Evolutionary conservation across 2,797 vertebrate genomes (phyloP).

Genomic region (Glyptemys insculpta): DNA sequence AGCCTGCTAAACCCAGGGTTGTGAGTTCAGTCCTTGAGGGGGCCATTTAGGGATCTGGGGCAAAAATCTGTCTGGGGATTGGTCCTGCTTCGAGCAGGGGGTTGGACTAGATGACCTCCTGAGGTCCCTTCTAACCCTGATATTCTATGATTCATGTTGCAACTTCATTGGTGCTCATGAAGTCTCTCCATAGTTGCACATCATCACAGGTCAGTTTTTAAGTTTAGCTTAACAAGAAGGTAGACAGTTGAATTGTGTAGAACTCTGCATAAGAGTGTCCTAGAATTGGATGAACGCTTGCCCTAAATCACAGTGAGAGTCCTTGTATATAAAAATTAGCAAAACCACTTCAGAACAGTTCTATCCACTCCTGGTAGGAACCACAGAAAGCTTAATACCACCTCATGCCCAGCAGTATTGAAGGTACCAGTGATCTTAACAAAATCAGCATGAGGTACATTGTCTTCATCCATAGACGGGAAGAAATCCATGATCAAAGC

Average conservation of each 20-base stretch:
- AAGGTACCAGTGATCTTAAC: neutral
- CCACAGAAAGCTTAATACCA: neutral
- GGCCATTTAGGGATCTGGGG: too few species aligned
- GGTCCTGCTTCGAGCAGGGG: too few species aligned
- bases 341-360: neutral
- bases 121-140: too few species aligned
- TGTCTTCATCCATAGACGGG: neutral
- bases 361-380: neutral
- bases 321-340: neutral
- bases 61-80: too few species aligned
- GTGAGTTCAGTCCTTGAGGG: too few species aligned
- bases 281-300: neutral
- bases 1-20: too few species aligned
- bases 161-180: neutral
- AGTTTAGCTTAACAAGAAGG: neutral
- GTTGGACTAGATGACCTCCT: too few species aligned
- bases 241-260: rapidly evolving
- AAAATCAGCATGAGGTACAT: neutral
- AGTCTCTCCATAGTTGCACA: neutral
- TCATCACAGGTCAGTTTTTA: neutral
- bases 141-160: neutral
- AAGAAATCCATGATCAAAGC: neutral
- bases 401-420: neutral
- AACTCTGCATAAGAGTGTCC: neutral
- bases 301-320: neutral